Evolutionary conservation across 35 echinoderm and acorn worm genomes (phyloP).

Genomic region (Amphiura filiformis): DNA sequence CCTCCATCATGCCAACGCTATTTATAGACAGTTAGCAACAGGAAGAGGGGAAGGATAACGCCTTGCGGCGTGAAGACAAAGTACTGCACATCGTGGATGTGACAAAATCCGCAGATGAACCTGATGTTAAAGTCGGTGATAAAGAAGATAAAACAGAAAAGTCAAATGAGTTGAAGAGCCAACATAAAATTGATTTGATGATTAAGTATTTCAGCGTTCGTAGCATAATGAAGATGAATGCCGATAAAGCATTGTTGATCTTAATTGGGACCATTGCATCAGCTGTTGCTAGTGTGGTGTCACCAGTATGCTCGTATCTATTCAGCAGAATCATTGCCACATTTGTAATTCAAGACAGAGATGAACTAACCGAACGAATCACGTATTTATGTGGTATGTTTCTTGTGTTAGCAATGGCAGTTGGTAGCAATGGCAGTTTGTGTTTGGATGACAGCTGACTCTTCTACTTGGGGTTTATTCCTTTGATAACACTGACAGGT

Average conservation of each 20-base stretch:
- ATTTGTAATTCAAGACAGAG: neutral
- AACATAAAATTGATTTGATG: too few relatives aligned
- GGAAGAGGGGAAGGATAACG: neutral
- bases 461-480: conserved; percentile 10
- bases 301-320: conserved; percentile 79
- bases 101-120: too few relatives aligned
- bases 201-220: conserved; percentile 37
- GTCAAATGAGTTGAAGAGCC: conserved; percentile 28
- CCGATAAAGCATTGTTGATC: conserved; percentile 65
- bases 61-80: too few relatives aligned
- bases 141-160: neutral
- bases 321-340: conserved; percentile 40
- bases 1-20: conserved; percentile 17
- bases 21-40: too few relatives aligned
- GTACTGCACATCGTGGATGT: too few relatives aligned
- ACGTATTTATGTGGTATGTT: neutral
- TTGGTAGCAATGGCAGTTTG: conserved; percentile 75
- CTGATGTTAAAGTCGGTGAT: neutral
- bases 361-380: neutral
- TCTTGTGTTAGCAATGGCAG: conserved; percentile 36
- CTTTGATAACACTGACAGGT: too few relatives aligned
- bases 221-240: conserved; percentile 77
- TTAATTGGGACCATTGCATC: conserved; percentile 69
- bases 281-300: conserved; percentile 70
- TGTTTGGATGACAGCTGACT: conserved; percentile 87